phyloP scores from a whole-genome alignment of 2,888 invertebrate species.

The Adineta ricciae region DNA sequence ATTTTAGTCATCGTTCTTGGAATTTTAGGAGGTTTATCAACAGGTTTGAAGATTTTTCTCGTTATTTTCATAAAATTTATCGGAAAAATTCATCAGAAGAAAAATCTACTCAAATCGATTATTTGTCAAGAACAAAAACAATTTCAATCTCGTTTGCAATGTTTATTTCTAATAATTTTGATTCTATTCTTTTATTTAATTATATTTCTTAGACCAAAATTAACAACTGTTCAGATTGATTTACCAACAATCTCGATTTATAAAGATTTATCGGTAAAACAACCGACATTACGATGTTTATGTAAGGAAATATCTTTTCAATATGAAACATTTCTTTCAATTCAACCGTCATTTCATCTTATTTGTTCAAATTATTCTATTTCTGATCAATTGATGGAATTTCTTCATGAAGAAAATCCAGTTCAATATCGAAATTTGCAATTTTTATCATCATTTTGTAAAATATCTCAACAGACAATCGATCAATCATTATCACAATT shows the following conservation, averaged over 20 bases:
- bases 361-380: not conserved
- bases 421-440: not conserved
- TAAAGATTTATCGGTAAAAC: not conserved
- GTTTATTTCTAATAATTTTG: not conserved
- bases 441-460: not conserved
- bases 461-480: not conserved
- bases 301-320: not conserved
- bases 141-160: not conserved
- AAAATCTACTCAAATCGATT: not conserved
- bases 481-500: not conserved
- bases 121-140: not conserved
- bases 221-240: not conserved
- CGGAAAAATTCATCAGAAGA: not conserved
- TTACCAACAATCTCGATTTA: not conserved
- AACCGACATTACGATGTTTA: not conserved
- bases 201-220: not conserved
- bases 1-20: not conserved
- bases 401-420: not conserved
- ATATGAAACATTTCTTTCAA: not conserved
- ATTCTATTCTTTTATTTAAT: not conserved
- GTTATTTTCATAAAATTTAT: not conserved
- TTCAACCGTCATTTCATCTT: not conserved
- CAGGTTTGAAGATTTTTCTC: not conserved
- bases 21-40: not conserved
- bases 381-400: not conserved